Evolutionary conservation across 2,797 vertebrate species (phyloP), one percentile per base, ranked within the genome.

Genomic region (Poeciliopsis paucimaculata): DNA sequence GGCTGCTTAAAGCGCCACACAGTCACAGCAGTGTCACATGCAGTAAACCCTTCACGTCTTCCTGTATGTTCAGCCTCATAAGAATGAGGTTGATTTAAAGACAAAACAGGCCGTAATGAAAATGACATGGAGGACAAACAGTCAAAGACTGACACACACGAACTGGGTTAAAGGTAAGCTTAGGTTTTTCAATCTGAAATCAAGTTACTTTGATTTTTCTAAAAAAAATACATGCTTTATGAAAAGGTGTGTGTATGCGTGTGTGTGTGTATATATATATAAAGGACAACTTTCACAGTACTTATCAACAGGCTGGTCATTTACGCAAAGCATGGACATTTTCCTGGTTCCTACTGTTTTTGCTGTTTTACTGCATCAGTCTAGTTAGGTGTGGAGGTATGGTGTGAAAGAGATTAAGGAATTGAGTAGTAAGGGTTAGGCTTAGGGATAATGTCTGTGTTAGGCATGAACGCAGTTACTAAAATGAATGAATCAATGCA

Each of bases 1-100:
- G 73, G 80, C 55, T 75, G 77, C 77, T 82, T 85, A 73, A 87
- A 84, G 83, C 72, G 16, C 57, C 62, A 49, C 71, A 73, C 74
- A 39, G 75, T 76, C 73, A 26, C 72, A 31, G 71, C 68, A 34
- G 75, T 4, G 34, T 13, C 1, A 72, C 66, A 74, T 74, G 60
- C 53, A 28, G 39, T 5, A 51, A 36, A 36, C 31, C 62, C 34
- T 4, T 41, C 57, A 11, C 0, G 28, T 45, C 10, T 64, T 46
- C 76, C 51, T 15, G 45, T 15, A 6, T 26, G 81, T 75, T 78
- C 41, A 36, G 13, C 39, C 70, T 78, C 41, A 76, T 81, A 20
- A 15, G 5, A 51, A 60, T 8, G 7, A 64, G 12, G 31, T 34
- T 64, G 36, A 64, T 39, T 20, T 36, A 64, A 64, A 64, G 34